Evolutionary conservation across 2,797 vertebrate species (phyloP).

Genomic region (Molossus molossus): DNA sequence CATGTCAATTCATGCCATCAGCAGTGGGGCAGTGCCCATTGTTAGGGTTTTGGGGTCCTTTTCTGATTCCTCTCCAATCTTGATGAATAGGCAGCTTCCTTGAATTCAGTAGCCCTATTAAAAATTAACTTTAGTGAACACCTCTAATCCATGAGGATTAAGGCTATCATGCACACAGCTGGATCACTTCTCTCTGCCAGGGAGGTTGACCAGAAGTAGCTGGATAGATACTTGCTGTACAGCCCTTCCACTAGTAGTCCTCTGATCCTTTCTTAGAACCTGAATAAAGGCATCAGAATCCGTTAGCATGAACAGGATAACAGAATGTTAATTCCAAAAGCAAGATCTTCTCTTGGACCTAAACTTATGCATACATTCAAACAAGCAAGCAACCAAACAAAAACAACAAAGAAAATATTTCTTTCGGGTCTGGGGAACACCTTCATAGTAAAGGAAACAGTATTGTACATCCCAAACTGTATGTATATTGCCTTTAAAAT

Average conservation of each 20-base stretch:
- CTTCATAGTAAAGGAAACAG: not conserved
- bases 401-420: not conserved
- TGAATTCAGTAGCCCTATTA: not conserved
- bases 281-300: not conserved
- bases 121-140: not conserved
- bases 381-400: not conserved
- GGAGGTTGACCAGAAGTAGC: not conserved
- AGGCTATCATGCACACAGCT: not conserved
- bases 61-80: not conserved
- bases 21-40: not conserved
- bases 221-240: not conserved
- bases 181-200: not conserved
- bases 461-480: not conserved
- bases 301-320: not conserved
- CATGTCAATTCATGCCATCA: not conserved
- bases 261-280: not conserved
- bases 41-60: not conserved
- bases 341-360: not conserved
- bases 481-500: conserved; percentile 2
- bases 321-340: conserved; percentile 13
- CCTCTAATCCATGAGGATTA: not conserved
- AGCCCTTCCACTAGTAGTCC: not conserved
- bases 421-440: not conserved
- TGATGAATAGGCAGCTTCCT: not conserved
- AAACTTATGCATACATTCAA: not conserved